Percentiles rank a stretch among this genome's conserved stretches.
phyloP scores from a whole-genome alignment of 2,113 vertebrate species.

The Echinops telfairi region DNA sequence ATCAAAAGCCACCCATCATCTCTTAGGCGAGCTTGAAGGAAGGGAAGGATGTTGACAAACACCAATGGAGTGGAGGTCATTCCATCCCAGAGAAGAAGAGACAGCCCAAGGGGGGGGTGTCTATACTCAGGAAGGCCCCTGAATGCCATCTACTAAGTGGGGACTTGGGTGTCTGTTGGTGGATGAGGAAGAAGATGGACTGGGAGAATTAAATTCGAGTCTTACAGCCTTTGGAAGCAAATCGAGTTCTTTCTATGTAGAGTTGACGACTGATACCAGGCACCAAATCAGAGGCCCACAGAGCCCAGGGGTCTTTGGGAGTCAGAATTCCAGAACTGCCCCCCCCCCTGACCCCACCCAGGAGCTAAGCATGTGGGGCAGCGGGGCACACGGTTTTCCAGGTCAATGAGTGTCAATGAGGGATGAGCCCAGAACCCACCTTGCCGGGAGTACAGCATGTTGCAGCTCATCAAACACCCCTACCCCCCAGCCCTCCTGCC shows the following conservation, averaged over 20 bases:
- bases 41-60: background rate
- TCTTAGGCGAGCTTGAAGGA: background rate
- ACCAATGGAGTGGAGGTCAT: background rate
- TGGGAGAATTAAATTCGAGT: background rate
- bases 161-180: background rate
- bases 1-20: background rate
- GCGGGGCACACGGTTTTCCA: background rate
- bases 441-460: too few species aligned
- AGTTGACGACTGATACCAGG: background rate
- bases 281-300: background rate
- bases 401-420: background rate
- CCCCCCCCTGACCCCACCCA: background rate
- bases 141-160: fast-evolving
- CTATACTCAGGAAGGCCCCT: fast-evolving
- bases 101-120: background rate
- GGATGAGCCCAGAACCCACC: background rate
- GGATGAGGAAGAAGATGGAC: too few species aligned
- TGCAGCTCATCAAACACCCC: background rate
- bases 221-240: background rate
- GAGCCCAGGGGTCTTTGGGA: too few species aligned
- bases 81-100: background rate
- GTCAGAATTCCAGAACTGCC: background rate
- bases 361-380: background rate
- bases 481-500: too few species aligned
- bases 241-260: background rate